Evolutionary conservation across 2,113 vertebrate species (phyloP).

Genomic region (Calypte anna): DNA sequence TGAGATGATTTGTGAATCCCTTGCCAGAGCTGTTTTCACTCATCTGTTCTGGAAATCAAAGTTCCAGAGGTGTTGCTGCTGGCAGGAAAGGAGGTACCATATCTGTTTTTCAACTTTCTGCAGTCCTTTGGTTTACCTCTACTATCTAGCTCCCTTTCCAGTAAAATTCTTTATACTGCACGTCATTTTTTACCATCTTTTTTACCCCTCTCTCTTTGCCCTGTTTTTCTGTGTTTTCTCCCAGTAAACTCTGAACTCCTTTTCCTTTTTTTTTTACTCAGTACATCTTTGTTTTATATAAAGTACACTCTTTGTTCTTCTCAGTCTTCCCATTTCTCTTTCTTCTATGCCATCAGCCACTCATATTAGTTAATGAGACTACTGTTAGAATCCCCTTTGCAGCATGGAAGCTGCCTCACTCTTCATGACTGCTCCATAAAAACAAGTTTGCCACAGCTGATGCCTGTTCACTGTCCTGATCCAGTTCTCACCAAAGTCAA

Average conservation of each 20-base stretch:
- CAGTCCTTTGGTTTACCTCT: not conserved
- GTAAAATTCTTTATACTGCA: not conserved
- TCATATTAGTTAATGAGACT: not conserved
- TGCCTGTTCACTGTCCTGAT: not conserved
- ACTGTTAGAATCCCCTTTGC: not conserved
- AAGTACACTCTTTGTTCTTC: not conserved
- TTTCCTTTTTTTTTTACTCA: not conserved
- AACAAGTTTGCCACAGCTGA: not conserved
- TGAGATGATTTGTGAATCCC: not conserved
- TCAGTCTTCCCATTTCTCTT: not conserved
- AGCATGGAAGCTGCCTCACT: not conserved
- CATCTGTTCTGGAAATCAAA: not conserved
- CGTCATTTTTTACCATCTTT: not conserved
- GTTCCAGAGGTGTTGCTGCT: not conserved
- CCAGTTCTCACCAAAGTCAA: not conserved
- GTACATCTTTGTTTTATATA: not conserved
- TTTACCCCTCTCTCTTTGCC: not conserved
- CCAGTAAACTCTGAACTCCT: not conserved
- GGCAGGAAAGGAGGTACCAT: not conserved
- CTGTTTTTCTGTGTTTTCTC: not conserved
- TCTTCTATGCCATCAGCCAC: not conserved
- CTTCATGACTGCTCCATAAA: not conserved
- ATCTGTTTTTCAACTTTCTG: not conserved
- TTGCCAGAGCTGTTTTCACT: conserved; percentile 9
- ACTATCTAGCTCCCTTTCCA: not conserved